Base-by-base conservation (phyloP, 1,140 invertebrate species). In the Homalodisca vitripennis region DNA sequence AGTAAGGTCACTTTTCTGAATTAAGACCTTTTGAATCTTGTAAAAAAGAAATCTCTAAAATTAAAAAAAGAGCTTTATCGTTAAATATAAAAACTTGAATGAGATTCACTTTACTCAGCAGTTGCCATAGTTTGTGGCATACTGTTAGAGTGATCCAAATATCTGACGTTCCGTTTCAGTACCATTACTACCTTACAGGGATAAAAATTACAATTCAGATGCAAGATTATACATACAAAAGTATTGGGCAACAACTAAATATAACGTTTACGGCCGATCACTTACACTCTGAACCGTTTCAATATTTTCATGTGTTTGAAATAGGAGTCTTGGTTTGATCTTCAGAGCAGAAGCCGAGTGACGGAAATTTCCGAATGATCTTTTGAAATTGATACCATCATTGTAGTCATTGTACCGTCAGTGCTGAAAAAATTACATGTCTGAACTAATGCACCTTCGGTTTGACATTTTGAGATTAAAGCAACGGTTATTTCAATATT, bases 151-250 rank as follows among this genome's bases (percentile, higher is more conserved):
- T 3, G 12, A n/a, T 6, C 12, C 12, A 3, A 29, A 6, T 3
- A 60, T 27, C 29, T 14, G 12, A n/a, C 29, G 14, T 27, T 10
- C 17, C 24, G 3, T 3, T 6, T 22, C 24, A 17, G 6, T 31
- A 27, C 24, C 24, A 60, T 60, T 29, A 60, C 13, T 27, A 29
- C 24, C 29, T 60, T 60, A 27, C 24, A 60, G n/a, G n/a, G 55
- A 60, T 31, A 2, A 27, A 60, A 60, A 60, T 60, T 31, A 27
- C 2, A 60, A 60, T 31, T 14, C 29, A 60, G 24, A 27, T 60
- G 24, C n/a, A 60, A 60, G 12, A 60, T 60, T 60, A 6, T 60
- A 22, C 24, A 27, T 2, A 60, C 55, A 6, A 27, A 60, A n/a
- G 55, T 6, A 24, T 60, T 27, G 12, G 12, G 24, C 26, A 29